Evolutionary conservation across 1,140 invertebrate genomes (phyloP), one percentile per base, ranked within the genome.

Genomic region (Drosophila ironensis): DNA sequence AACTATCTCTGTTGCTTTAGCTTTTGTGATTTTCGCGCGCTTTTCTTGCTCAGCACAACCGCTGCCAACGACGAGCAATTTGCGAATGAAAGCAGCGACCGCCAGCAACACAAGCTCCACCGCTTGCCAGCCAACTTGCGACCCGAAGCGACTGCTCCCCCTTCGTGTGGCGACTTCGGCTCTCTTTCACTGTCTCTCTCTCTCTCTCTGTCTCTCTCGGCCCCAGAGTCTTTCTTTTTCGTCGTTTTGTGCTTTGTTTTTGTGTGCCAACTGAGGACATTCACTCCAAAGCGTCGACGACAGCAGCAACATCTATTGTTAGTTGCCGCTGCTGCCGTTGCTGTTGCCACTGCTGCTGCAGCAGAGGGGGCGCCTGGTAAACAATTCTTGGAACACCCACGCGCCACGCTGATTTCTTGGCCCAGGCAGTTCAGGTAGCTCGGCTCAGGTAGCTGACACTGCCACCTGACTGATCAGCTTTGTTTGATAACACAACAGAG

Each of bases 241-340:
- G 24, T 44, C 33, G 24, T 44, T 67, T 67, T 68, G 38, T 72
- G 61, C 77, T 82, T 82, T 84, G 56, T 86, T 84, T 72, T 88
- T 88, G 72, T 88, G 80, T 86, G 77, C 68, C 81, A 88, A 88
- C 76, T 75, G 87, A 88, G 80, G 87, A 86, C 87, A 88, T 88
- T 88, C 87, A 88, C 87, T 88, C 81, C 87, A 60, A 71, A 54
- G 66, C 59, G 64, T 70, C 51, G 48, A 63, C 72, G 35, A 72
- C 64, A 40, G 57, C 37, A 64, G 27, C 73, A 44, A 68, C 78
- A 70, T 72, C 80, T 86, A 86, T 86, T 81, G 86, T 86, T 86
- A 86, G 80, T 67, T 68, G 52, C 45, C 50, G 54, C 30, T 56
- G 42, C 33, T 22, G 56, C 11, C 30, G 68, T 28, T 67, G 56